Conservation (phyloP, 2,888 invertebrate species). For the Thecophora atra region DNA sequence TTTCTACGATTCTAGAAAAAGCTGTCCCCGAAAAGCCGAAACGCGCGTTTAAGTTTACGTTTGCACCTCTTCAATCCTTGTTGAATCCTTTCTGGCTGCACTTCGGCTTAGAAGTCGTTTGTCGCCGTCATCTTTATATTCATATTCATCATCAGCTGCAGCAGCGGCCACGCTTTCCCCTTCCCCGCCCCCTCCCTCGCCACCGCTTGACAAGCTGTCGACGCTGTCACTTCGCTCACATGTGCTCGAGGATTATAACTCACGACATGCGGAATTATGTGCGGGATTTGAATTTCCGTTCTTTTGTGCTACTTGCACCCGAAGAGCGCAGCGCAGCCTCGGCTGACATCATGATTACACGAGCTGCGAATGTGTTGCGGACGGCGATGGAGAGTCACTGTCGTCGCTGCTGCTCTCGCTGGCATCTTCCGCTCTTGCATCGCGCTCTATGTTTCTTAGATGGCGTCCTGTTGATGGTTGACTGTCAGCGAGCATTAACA, state of each 20-base stretch:
- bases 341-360: conserved; percentile 20
- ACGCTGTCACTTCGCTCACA: conserved; percentile 9
- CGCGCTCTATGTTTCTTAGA: not conserved
- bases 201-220: not conserved
- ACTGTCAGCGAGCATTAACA: conserved; percentile 30
- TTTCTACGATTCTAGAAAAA: too few relatives aligned
- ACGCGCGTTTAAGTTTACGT: not conserved
- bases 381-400: not conserved
- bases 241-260: conserved; percentile 50
- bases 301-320: conserved; percentile 16
- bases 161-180: not conserved
- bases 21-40: too few relatives aligned
- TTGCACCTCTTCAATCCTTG: not conserved
- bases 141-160: too few relatives aligned
- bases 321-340: not conserved
- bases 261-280: conserved; percentile 46
- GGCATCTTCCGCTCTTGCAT: not conserved
- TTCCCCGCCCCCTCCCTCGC: not conserved
- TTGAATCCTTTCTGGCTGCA: not conserved
- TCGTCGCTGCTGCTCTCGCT: not conserved
- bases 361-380: not conserved
- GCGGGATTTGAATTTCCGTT: conserved; percentile 37
- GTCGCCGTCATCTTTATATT: not conserved
- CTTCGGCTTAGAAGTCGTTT: not conserved
- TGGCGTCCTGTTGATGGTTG: conserved; percentile 18